Evolutionary conservation across 2,888 invertebrate species (phyloP).

Genomic region (Crematogaster levior): DNA sequence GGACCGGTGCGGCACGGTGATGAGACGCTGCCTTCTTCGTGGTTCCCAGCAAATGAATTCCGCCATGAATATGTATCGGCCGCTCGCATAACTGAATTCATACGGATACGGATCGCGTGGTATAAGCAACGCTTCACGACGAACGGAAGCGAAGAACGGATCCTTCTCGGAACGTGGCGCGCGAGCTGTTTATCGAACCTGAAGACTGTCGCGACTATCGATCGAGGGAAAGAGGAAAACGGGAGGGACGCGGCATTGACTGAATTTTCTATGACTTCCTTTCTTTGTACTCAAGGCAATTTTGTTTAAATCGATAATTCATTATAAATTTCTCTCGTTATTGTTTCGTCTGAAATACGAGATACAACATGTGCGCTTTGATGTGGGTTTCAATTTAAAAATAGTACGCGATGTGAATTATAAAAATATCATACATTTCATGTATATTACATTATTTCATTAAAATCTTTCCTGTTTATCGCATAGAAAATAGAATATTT

Average conservation of each 20-base stretch:
- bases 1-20: slow-evolving; percentile 67
- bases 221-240: slow-evolving; percentile 16
- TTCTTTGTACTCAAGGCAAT: slow-evolving; percentile 12
- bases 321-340: too few species aligned
- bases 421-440: neutral
- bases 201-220: neutral
- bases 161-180: slow-evolving; percentile 48
- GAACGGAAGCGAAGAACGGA: slow-evolving; percentile 68
- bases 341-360: neutral
- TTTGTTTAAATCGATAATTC: slow-evolving; percentile 23
- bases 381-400: neutral
- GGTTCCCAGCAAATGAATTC: slow-evolving; percentile 82
- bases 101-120: slow-evolving; percentile 67
- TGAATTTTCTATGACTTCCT: neutral
- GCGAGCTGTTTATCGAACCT: slow-evolving; percentile 15
- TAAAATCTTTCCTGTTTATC: neutral
- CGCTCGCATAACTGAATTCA: slow-evolving; percentile 79
- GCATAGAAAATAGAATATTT: too few species aligned
- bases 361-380: neutral
- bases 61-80: slow-evolving; percentile 82
- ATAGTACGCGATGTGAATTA: neutral
- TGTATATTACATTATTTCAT: too few species aligned
- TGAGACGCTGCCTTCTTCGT: slow-evolving; percentile 76
- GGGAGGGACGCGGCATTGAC: slow-evolving; percentile 11
- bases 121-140: slow-evolving; percentile 61